Evolutionary conservation across 2,113 vertebrate species (phyloP), one percentile per base, ranked within the genome.

Genomic region (Megaceryle torquata): DNA sequence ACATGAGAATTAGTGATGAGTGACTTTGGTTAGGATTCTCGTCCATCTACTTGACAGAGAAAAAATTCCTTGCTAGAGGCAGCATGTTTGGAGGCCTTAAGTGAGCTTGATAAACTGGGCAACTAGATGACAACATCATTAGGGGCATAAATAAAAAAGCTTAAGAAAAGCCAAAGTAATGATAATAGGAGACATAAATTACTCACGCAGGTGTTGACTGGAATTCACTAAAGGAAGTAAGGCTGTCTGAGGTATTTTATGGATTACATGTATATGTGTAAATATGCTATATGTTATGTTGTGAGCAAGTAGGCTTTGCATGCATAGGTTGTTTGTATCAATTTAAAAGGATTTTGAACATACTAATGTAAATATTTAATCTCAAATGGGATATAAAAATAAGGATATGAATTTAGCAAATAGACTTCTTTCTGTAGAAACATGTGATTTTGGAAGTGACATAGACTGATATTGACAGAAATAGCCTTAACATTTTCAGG

Each of bases 101-200:
- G 53, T 87, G 83, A 79, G 54, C 68, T 86, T 81, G 69, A 64
- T 86, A 79, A 92, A 89, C 41, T 65, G 69, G 51, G 10, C 17
- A 37, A 51, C 61, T 57, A 25, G 59, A 33, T 87, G 91, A 59
- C 75, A 69, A 28, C 0, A 0, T 91, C 80, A 72, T 65, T 77
- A 69, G 44, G 59, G 61, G 18, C 2, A 3, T 84, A 85, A 93
- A 91, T 88, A 65, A 86, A 80, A 64, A 57, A 77, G 44, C 72
- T 71, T 76, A 61, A 76, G 67, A 67, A 79, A 89, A 82, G 65
- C 17, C 37, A 50, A 68, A 50, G 48, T 76, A 43, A 14, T 78
- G 72, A 78, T 86, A 86, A 67, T 51, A 89, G 56, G 64, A 88
- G 67, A 77, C 26, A n/a, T 86, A 94, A 95, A 88, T 93, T 88